phyloP scores from a whole-genome alignment of 2,797 vertebrate genomes.

The Pangasius sanitwongsei region DNA sequence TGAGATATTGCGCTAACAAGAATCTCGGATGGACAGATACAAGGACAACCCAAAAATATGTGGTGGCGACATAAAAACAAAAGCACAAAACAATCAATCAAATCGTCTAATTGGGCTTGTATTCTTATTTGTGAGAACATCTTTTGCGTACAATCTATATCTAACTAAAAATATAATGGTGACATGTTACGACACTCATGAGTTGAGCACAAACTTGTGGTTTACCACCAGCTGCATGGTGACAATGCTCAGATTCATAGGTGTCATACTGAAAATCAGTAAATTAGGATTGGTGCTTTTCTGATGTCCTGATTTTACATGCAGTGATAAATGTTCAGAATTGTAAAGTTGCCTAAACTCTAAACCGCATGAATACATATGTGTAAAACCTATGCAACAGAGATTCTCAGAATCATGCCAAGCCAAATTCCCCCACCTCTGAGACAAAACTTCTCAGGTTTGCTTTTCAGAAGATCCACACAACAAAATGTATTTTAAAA shows the following conservation, averaged over 20 bases:
- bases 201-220: background rate
- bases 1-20: too few species aligned
- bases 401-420: background rate
- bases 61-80: too few species aligned
- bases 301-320: background rate
- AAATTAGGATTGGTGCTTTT: background rate
- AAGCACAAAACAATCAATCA: too few species aligned
- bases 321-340: background rate
- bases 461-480: background rate
- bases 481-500: background rate
- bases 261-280: slow-evolving; percentile 5
- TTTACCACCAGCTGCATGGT: background rate
- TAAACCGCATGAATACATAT: background rate
- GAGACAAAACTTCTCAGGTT: background rate
- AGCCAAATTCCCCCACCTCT: background rate
- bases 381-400: background rate
- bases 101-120: too few species aligned
- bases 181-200: background rate
- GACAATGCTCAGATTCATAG: background rate
- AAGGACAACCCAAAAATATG: too few species aligned
- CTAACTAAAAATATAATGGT: too few species aligned
- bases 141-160: too few species aligned
- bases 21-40: too few species aligned
- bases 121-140: too few species aligned
- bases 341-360: background rate